Percentiles rank a stretch among this genome's conserved stretches.
phyloP scores from a whole-genome alignment of 2,888 invertebrate genomes.

The Elysia crispata region DNA sequence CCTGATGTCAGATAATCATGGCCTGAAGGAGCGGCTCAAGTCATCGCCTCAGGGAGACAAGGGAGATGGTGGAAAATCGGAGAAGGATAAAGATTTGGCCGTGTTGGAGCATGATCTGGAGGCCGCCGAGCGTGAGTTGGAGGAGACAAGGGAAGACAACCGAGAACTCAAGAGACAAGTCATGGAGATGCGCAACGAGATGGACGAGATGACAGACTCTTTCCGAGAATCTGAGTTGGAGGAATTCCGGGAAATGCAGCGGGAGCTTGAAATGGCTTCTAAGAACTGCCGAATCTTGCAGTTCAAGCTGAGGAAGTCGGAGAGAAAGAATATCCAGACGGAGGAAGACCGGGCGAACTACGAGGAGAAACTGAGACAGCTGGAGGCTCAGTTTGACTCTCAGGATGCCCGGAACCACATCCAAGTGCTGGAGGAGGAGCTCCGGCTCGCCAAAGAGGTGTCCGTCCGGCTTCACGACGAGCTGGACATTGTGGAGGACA shows the following conservation, averaged over 20 bases:
- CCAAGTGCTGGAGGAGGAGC: slow-evolving; percentile 90
- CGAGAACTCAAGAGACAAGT: slow-evolving; percentile 95
- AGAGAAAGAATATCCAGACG: slow-evolving; percentile 86
- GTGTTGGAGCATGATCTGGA: slow-evolving; percentile 79
- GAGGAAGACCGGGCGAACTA: slow-evolving; percentile 89
- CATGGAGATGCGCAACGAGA: slow-evolving; percentile 94
- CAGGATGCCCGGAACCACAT: slow-evolving; percentile 72
- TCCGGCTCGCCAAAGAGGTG: slow-evolving; percentile 84
- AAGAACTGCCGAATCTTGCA: slow-evolving; percentile 99
- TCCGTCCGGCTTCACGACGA: slow-evolving; percentile 79
- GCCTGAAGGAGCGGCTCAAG: slow-evolving; percentile 58
- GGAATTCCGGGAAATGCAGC: slow-evolving; percentile 92
- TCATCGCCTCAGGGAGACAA: slow-evolving; percentile 55
- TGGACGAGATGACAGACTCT: slow-evolving; percentile 97
- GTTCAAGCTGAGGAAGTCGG: slow-evolving; percentile 97
- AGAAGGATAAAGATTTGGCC: slow-evolving; percentile 22
- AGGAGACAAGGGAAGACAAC: slow-evolving; percentile 87
- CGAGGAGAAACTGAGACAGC: slow-evolving; percentile 74
- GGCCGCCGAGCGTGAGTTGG: slow-evolving; percentile 88
- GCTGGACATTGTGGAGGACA: slow-evolving; percentile 82
- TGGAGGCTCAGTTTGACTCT: slow-evolving; percentile 74
- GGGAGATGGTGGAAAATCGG: slow-evolving; percentile 43
- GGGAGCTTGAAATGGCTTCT: slow-evolving; percentile 96
- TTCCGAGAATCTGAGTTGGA: slow-evolving; percentile 96
- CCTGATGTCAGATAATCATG: slow-evolving; percentile 63